Percentiles rank a stretch among this genome's conserved stretches.
These are phyloP conservation scores for Timema cristinae DNA, from an alignment of 2,888 invertebrate species.

Conservation along the genomic window DNA sequence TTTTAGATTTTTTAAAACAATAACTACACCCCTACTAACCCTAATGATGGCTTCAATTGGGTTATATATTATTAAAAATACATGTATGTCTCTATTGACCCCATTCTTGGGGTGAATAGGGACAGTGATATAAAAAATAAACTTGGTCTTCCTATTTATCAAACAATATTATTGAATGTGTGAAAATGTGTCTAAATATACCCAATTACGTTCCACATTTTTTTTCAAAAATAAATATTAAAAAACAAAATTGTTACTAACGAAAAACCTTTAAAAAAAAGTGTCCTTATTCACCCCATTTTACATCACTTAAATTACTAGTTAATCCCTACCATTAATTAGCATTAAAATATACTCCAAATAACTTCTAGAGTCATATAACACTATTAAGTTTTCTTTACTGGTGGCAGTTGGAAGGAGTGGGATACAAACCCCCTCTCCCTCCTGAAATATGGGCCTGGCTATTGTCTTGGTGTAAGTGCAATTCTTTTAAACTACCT, in stretches of 20 bases:
- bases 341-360: too few species aligned
- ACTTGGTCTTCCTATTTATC: not conserved
- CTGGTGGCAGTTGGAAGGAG: too few species aligned
- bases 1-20: not conserved
- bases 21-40: not conserved
- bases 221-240: not conserved
- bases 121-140: not conserved
- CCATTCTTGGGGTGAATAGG: not conserved
- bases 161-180: too few species aligned
- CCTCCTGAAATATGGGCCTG: too few species aligned
- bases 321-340: too few species aligned
- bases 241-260: not conserved
- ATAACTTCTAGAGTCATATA: too few species aligned
- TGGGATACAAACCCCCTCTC: too few species aligned
- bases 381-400: too few species aligned
- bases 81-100: not conserved
- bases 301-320: not conserved
- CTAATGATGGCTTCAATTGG: not conserved
- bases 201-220: not conserved
- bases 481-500: too few species aligned
- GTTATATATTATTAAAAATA: not conserved
- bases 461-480: too few species aligned
- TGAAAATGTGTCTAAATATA: not conserved
- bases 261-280: not conserved
- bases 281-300: constrained; percentile 7